Evolutionary conservation across 2,888 invertebrate genomes (phyloP).

Genomic region (Cantharis nigra): DNA sequence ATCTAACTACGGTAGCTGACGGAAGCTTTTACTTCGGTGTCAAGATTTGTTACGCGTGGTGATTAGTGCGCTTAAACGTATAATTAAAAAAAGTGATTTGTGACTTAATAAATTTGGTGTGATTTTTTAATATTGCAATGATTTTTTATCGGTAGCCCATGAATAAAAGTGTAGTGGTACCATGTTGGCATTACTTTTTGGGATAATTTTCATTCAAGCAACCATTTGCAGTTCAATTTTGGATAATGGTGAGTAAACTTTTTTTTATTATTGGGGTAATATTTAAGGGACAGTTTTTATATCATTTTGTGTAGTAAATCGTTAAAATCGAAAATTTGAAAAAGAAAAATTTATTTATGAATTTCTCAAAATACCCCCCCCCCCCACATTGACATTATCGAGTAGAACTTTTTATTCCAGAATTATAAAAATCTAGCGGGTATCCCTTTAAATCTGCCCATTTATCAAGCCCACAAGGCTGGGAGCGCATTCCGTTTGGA

Average conservation of each 20-base stretch:
- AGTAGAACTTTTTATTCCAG: no score
- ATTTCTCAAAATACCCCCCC: no score
- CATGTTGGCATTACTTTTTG: slow-evolving; percentile 18
- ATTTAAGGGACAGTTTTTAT: no score
- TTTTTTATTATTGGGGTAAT: neutral
- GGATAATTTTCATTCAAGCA: slow-evolving; percentile 11
- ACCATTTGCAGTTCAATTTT: slow-evolving; percentile 3
- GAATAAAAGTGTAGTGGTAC: slow-evolving; percentile 6
- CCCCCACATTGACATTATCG: no score
- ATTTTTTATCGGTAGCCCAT: slow-evolving; percentile 24
- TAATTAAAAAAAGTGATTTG: neutral
- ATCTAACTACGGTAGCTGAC: slow-evolving; percentile 15
- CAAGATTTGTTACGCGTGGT: neutral
- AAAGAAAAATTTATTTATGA: no score
- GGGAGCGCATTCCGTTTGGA: neutral
- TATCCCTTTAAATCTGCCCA: no score
- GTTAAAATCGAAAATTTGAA: no score
- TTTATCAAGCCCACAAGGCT: no score
- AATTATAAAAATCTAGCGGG: no score
- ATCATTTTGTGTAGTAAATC: no score
- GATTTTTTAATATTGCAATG: neutral
- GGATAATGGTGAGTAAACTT: slow-evolving; percentile 21
- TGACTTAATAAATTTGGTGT: slow-evolving; percentile 3
- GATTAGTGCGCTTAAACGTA: neutral
- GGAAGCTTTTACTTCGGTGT: slow-evolving; percentile 6